A percentile compares a stretch with the other conserved stretches of the same genome.
Evolutionary conservation across 1,140 invertebrate genomes (phyloP).

Genomic region (Drosophila pseudoananassae): DNA sequence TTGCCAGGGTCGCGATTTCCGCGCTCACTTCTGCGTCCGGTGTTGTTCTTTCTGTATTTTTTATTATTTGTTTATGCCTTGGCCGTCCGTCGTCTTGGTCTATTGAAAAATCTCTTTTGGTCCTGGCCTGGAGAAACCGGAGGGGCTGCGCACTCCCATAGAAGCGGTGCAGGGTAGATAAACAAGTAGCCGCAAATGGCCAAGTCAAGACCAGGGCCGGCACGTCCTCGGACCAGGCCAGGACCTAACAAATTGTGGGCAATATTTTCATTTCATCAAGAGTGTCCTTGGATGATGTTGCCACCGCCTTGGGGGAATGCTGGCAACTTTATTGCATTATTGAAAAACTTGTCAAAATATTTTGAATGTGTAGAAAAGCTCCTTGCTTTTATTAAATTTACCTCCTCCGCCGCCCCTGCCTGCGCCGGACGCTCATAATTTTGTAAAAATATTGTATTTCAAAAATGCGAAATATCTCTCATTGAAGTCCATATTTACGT

Average conservation of each 20-base stretch:
- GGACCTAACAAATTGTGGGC: constrained; percentile 78
- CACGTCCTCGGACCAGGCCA: constrained; percentile 26
- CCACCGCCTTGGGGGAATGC: constrained; percentile 40
- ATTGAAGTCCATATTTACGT: constrained; percentile 20
- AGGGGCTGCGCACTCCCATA: not conserved
- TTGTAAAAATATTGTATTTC: constrained; percentile 60
- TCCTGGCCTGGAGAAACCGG: not conserved
- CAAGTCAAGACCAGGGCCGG: constrained; percentile 18
- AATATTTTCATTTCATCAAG: constrained; percentile 81
- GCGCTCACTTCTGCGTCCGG: constrained; percentile 4
- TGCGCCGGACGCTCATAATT: constrained; percentile 41
- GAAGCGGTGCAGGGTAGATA: constrained; percentile 57
- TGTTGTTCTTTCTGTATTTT: constrained; percentile 21
- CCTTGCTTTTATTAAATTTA: constrained; percentile 72
- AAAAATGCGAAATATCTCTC: constrained; percentile 11
- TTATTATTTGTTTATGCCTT: constrained; percentile 80
- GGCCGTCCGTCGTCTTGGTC: constrained; percentile 57
- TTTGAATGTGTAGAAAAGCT: constrained; percentile 79
- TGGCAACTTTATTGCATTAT: constrained; percentile 81
- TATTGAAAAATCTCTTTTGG: constrained; percentile 66
- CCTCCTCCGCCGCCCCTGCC: not conserved
- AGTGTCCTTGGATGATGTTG: constrained; percentile 50
- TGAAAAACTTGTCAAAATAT: constrained; percentile 83
- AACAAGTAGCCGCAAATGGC: constrained; percentile 76
- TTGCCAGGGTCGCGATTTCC: constrained; percentile 69